A percentile compares a stretch with the other conserved stretches of the same genome.
Conservation (phyloP, 1,140 invertebrate species). For the Maconellicoccus hirsutus region DNA sequence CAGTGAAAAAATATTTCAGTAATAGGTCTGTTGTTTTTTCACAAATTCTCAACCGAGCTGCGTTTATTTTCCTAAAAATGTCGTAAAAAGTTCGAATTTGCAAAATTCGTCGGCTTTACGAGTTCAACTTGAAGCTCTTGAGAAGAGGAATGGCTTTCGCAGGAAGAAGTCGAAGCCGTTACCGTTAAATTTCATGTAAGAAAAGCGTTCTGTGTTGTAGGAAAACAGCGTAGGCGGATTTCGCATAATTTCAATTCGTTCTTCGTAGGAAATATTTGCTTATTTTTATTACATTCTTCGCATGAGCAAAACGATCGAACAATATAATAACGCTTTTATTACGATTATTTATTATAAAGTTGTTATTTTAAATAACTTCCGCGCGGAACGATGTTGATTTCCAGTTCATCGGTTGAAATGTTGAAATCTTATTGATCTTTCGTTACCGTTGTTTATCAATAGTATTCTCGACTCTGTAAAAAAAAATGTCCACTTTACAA, state of each 20-base stretch:
- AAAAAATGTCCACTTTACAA: too few relatives aligned
- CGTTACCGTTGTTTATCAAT: too few relatives aligned
- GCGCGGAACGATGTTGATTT: too few relatives aligned
- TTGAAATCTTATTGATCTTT: too few relatives aligned
- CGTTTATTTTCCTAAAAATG: background rate
- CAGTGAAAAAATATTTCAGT: background rate
- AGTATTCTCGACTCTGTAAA: too few relatives aligned
- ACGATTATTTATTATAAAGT: too few relatives aligned
- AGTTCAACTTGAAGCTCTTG: background rate
- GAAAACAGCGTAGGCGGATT: background rate
- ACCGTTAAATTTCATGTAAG: background rate
- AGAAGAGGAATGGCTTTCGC: background rate
- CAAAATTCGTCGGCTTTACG: background rate
- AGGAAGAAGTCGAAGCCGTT: background rate
- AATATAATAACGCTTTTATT: too few relatives aligned
- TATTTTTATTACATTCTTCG: background rate
- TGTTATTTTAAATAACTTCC: too few relatives aligned
- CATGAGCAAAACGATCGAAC: too few relatives aligned
- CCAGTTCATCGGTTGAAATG: too few relatives aligned
- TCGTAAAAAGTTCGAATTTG: background rate
- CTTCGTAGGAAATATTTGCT: background rate
- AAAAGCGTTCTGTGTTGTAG: background rate
- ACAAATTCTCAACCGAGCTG: background rate
- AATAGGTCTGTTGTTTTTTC: background rate
- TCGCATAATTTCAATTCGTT: background rate